Evolutionary conservation across 2,888 invertebrate genomes (phyloP).

Genomic region (Ormyrus rosae): DNA sequence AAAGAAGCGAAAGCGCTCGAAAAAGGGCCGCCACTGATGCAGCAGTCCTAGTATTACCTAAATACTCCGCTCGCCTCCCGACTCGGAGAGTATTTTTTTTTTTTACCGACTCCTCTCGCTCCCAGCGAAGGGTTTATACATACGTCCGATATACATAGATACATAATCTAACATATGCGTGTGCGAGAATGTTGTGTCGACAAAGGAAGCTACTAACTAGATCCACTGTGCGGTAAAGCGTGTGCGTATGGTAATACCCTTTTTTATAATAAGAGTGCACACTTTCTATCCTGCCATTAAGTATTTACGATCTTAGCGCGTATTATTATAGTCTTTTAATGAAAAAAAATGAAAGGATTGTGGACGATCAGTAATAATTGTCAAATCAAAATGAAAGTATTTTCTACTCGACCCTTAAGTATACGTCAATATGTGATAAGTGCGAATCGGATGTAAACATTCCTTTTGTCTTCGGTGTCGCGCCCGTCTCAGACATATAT

Average conservation of each 20-base stretch:
- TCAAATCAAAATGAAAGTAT: conserved; percentile 56
- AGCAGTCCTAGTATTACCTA: conserved; percentile 6
- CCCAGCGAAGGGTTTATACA: conserved; percentile 43
- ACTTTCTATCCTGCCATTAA: conserved; percentile 56
- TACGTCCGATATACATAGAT: conserved; percentile 52
- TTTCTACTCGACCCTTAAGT: conserved; percentile 54
- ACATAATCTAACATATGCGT: conserved; percentile 20
- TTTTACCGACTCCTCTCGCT: conserved; percentile 19
- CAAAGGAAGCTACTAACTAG: conserved; percentile 18
- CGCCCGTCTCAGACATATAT: conserved; percentile 50
- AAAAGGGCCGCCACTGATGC: conserved; percentile 77
- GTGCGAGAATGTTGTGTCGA: conserved; percentile 24
- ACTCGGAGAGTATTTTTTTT: conserved; percentile 52
- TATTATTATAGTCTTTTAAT: conserved; percentile 43
- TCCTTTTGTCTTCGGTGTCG: conserved; percentile 54
- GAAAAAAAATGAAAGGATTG: neutral
- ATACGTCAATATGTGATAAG: conserved; percentile 56
- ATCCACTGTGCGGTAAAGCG: conserved; percentile 38
- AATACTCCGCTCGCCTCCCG: conserved; percentile 25
- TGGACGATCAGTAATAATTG: conserved; percentile 43
- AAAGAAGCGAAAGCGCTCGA: conserved; percentile 78
- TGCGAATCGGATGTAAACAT: conserved; percentile 57
- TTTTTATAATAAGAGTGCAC: conserved; percentile 48
- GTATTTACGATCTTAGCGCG: conserved; percentile 54
- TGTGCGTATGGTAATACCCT: conserved; percentile 30